Percentiles rank a stretch among this genome's conserved stretches.
These are phyloP conservation scores for Trichacis sp. DNA, from an alignment of 2,888 invertebrate genomes.

Conservation along the genomic window DNA sequence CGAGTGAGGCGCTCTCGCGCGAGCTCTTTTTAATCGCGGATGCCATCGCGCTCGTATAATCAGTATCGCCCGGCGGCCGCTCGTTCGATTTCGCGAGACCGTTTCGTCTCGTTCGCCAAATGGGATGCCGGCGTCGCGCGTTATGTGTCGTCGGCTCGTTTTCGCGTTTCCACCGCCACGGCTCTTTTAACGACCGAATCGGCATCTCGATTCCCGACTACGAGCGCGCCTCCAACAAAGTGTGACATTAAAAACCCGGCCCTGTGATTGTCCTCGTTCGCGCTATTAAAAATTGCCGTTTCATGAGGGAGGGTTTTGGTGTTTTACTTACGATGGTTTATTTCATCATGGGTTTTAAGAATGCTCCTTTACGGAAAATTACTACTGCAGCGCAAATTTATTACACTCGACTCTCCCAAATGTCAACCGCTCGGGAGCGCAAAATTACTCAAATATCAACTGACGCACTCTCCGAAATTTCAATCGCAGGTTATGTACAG, in stretches of 20 bases:
- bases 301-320: too few relatives aligned
- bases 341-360: too few relatives aligned
- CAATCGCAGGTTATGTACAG: too few relatives aligned
- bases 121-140: slow-evolving; percentile 31
- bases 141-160: slow-evolving; percentile 42
- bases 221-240: slow-evolving; percentile 37
- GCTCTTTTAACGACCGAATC: slow-evolving; percentile 42
- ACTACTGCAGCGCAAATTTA: too few relatives aligned
- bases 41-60: slow-evolving; percentile 41
- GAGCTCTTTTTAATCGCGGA: slow-evolving; percentile 43
- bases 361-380: too few relatives aligned
- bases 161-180: slow-evolving; percentile 39
- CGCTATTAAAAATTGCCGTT: too few relatives aligned
- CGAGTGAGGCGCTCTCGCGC: too few relatives aligned
- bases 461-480: too few relatives aligned
- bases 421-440: too few relatives aligned
- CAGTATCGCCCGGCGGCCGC: slow-evolving; percentile 36
- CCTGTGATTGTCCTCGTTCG: slow-evolving; percentile 34
- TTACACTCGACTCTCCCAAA: too few relatives aligned
- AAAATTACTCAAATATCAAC: too few relatives aligned
- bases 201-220: slow-evolving; percentile 41
- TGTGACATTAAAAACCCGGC: slow-evolving; percentile 35
- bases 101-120: slow-evolving; percentile 40
- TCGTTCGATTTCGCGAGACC: slow-evolving; percentile 40
- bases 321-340: too few relatives aligned